Evolutionary conservation across 2,113 vertebrate genomes (phyloP), one percentile per base, ranked within the genome.

Genomic region (Callaeas wilsoni): DNA sequence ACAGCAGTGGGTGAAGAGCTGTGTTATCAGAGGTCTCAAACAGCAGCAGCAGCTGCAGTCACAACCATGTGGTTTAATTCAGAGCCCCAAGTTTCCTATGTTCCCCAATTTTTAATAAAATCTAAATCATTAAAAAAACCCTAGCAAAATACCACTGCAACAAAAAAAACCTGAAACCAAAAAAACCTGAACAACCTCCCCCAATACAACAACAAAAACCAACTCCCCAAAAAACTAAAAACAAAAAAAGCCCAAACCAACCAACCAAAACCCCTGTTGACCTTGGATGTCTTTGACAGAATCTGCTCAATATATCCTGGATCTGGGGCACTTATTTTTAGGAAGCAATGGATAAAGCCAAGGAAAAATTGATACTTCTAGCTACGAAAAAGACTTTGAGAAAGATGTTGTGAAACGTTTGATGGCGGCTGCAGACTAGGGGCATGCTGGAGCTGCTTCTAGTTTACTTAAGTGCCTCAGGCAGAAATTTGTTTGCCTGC

Each of bases 401-500:
- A 78, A 83, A 67, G 39, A 53, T 33, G 8, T 52, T 90, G 15
- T 12, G 33, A 81, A 94, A 44, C 8, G 29, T 26, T 62, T 87
- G 6, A 25, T 53, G 78, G 77, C 50, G 52, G 25, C 21, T 60
- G 74, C 23, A 35, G 50, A 49, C 1, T 85, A 13, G 26, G 47
- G 42, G 35, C 14, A 39, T 53, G 39, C 25, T 87, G 55, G n/a
- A 91, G 19, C 59, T 92, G 33, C n/a, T 90, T 91, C 49, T 44
- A 20, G 32, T 64, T 83, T 77, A 59, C 27, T 73, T 73, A 91
- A 76, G n/a, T 39, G 17, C 83, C 52, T 76, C 27, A 84, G 90
- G 56, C 64, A 90, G 75, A 53, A 63, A 80, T 39, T 55, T 85
- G 49, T 95, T 70, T 94, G 62, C 68, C 44, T 39, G 69, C 39